Percentiles rank a stretch among this genome's conserved stretches.
Evolutionary conservation across 2,113 vertebrate genomes (phyloP).

Genomic region (Microcebus tavaratra): DNA sequence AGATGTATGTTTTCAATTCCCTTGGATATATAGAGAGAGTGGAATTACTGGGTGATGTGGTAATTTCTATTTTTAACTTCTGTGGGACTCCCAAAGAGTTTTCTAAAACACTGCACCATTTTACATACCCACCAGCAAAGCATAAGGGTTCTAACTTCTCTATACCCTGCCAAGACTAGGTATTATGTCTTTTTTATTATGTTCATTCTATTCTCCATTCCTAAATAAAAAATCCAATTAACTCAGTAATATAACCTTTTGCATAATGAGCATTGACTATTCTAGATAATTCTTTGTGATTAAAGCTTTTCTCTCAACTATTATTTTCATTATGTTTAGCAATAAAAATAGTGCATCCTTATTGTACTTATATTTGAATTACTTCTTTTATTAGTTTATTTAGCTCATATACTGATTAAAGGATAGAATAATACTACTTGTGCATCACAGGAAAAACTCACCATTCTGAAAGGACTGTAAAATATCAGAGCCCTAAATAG

Average conservation of each 20-base stretch:
- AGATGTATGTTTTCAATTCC: background rate
- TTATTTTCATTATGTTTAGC: background rate
- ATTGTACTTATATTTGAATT: background rate
- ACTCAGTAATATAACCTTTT: background rate
- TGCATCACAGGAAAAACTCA: background rate
- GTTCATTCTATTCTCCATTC: background rate
- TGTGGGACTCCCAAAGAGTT: background rate
- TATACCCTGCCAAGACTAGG: background rate
- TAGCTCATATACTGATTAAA: background rate
- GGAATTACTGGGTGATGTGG: background rate
- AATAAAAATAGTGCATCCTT: background rate
- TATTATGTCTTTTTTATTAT: background rate
- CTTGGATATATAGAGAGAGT: background rate
- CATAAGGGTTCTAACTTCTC: background rate
- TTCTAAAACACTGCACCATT: background rate
- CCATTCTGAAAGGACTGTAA: background rate
- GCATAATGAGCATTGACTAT: background rate
- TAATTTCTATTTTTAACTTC: background rate
- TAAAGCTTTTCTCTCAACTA: background rate
- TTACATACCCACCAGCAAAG: background rate
- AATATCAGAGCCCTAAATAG: background rate
- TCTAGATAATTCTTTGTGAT: background rate
- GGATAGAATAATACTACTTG: background rate
- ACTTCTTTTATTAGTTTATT: background rate
- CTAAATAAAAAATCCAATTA: slow-evolving; percentile 10